Evolutionary conservation across 1,140 invertebrate genomes (phyloP).

Genomic region (Ips nitidus): DNA sequence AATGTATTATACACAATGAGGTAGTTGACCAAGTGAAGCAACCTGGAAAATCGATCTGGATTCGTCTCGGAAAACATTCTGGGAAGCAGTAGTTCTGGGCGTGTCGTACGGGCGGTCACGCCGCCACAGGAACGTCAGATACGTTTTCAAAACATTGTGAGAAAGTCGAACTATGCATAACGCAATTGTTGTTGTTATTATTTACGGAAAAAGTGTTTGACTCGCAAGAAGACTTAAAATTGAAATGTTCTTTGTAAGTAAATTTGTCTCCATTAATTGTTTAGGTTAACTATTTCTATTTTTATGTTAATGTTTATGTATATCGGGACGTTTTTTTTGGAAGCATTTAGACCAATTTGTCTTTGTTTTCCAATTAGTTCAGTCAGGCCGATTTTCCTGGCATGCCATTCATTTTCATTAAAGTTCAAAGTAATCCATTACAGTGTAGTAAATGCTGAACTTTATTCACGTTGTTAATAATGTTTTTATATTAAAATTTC

Average conservation of each 20-base stretch:
- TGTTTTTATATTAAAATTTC: too few relatives aligned
- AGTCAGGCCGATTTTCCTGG: too few relatives aligned
- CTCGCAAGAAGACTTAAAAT: conserved; percentile 6
- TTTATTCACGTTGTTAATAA: too few relatives aligned
- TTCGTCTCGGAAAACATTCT: conserved; percentile 33
- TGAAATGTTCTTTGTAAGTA: conserved; percentile 29
- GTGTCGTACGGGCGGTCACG: conserved; percentile 40
- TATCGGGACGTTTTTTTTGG: too few relatives aligned
- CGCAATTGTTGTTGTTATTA: neutral
- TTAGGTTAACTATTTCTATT: too few relatives aligned
- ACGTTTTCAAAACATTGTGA: conserved; percentile 18
- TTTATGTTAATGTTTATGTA: too few relatives aligned
- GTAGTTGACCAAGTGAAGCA: conserved; percentile 42
- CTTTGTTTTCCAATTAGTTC: too few relatives aligned
- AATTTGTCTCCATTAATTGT: neutral
- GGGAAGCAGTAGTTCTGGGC: conserved; percentile 45
- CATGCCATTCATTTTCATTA: too few relatives aligned
- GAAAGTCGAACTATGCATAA: neutral
- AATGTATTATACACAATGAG: conserved; percentile 32
- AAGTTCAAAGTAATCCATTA: too few relatives aligned
- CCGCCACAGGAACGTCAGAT: conserved; percentile 28
- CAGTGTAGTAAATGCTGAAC: too few relatives aligned
- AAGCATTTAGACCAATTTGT: too few relatives aligned
- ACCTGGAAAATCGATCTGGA: conserved; percentile 39
- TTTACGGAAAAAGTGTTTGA: conserved; percentile 19